Evolutionary conservation across 2,797 vertebrate species (phyloP).

Genomic region (Sebastes aleutianus): DNA sequence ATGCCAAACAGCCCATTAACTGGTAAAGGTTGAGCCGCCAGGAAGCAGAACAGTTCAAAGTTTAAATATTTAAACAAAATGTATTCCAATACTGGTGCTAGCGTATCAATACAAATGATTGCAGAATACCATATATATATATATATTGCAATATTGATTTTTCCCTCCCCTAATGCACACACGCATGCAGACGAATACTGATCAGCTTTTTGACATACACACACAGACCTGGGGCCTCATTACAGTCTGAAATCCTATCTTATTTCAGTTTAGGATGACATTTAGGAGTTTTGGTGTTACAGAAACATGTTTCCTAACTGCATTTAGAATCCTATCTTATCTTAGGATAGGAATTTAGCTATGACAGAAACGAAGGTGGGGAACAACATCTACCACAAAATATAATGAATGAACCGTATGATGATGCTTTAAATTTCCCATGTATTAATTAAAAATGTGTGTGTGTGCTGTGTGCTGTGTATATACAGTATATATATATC

Average conservation of each 20-base stretch:
- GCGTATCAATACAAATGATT: background rate
- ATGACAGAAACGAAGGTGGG: background rate
- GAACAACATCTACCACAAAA: background rate
- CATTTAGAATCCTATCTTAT: background rate
- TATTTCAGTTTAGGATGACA: background rate
- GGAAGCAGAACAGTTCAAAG: background rate
- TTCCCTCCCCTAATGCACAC: background rate
- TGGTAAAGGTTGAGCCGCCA: background rate
- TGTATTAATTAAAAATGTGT: no score
- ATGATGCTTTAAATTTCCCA: no score
- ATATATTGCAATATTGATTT: conserved; percentile 1
- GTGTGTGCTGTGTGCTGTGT: no score
- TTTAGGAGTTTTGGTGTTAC: background rate
- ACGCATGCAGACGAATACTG: background rate
- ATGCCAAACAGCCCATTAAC: background rate
- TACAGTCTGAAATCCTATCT: background rate
- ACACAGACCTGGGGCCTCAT: background rate
- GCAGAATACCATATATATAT: background rate
- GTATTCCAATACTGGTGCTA: background rate
- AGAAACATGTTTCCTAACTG: background rate
- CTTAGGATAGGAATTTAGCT: background rate
- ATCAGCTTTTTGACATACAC: background rate
- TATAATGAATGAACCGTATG: background rate
- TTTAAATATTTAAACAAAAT: background rate
- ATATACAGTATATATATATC: no score